Percentiles rank a stretch among this genome's conserved stretches.
phyloP scores from a whole-genome alignment of 2,797 vertebrate species.

The Ceryle rudis region DNA sequence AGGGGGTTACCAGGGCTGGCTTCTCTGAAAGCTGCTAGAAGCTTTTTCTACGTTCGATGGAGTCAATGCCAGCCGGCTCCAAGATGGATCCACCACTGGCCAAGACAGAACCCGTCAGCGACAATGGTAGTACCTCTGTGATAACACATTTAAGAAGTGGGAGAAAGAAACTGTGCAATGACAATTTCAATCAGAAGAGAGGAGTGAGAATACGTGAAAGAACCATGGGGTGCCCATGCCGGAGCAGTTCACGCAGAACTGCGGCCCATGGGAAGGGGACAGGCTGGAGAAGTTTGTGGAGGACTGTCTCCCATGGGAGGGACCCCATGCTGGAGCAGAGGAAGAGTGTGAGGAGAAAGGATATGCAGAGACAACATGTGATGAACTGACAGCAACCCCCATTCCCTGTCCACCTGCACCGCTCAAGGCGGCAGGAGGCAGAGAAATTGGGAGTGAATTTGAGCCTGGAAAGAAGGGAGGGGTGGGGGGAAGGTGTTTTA shows the following conservation, averaged over 20 bases:
- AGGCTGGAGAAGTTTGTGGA: background rate
- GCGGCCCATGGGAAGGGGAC: background rate
- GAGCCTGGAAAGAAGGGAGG: background rate
- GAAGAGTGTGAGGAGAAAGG: background rate
- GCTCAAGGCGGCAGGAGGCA: background rate
- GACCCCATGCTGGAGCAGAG: background rate
- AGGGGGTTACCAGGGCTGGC: background rate
- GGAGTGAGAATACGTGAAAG: background rate
- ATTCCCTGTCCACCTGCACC: background rate
- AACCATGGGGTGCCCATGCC: background rate
- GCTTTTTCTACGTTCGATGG: background rate
- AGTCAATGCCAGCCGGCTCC: rapidly evolving
- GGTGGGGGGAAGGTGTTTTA: background rate
- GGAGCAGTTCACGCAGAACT: background rate
- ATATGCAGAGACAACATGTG: background rate
- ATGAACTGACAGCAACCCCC: background rate
- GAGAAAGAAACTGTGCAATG: too few species aligned
- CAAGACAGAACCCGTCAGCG: rapidly evolving
- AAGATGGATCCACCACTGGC: rapidly evolving
- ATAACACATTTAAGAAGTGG: rapidly evolving
- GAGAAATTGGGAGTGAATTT: background rate
- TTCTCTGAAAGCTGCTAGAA: background rate
- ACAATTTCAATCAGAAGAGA: background rate
- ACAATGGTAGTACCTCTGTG: rapidly evolving
- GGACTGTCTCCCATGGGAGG: background rate